These are phyloP conservation scores for Rhinolophus ferrumequinum DNA, from an alignment of 2,113 vertebrate species.

Conservation along the genomic window DNA sequence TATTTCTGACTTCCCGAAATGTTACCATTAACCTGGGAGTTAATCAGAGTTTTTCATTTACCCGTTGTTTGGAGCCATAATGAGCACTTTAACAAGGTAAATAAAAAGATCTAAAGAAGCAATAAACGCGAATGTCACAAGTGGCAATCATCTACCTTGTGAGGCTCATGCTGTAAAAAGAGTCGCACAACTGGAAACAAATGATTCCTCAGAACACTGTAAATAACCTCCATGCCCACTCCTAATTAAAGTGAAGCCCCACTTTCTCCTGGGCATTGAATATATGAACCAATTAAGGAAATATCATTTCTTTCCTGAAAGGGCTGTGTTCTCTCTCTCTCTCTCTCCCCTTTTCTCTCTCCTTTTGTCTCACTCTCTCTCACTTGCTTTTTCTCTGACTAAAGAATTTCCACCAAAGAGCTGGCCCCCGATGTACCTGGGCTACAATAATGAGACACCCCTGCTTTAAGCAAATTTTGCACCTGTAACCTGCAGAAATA, in stretches of 20 bases:
- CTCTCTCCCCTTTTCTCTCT: neutral
- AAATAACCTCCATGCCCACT: constrained; percentile 88
- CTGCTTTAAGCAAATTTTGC: constrained; percentile 92
- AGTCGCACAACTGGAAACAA: constrained; percentile 86
- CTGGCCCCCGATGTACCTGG: constrained; percentile 77
- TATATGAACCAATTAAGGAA: constrained; percentile 88
- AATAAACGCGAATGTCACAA: constrained; percentile 85
- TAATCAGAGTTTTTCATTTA: constrained; percentile 84
- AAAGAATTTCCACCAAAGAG: constrained; percentile 74
- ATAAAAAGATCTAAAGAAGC: constrained; percentile 89
- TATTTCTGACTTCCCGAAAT: constrained; percentile 77
- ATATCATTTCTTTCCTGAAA: constrained; percentile 82
- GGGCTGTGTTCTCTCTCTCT: constrained; percentile 30
- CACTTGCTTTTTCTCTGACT: constrained; percentile 23
- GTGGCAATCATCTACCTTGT: constrained; percentile 82
- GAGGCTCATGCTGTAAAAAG: constrained; percentile 77
- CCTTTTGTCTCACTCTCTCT: neutral
- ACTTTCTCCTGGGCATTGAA: constrained; percentile 84
- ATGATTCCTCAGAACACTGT: constrained; percentile 84
- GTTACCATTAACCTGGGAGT: constrained; percentile 83
- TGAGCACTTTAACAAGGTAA: constrained; percentile 85
- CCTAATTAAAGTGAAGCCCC: constrained; percentile 86
- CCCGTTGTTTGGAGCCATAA: constrained; percentile 82
- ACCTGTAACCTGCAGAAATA: constrained; percentile 93
- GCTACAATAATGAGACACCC: constrained; percentile 88